Base-by-base conservation (phyloP, 2,888 invertebrate species). In the Nomada hirtipes region DNA sequence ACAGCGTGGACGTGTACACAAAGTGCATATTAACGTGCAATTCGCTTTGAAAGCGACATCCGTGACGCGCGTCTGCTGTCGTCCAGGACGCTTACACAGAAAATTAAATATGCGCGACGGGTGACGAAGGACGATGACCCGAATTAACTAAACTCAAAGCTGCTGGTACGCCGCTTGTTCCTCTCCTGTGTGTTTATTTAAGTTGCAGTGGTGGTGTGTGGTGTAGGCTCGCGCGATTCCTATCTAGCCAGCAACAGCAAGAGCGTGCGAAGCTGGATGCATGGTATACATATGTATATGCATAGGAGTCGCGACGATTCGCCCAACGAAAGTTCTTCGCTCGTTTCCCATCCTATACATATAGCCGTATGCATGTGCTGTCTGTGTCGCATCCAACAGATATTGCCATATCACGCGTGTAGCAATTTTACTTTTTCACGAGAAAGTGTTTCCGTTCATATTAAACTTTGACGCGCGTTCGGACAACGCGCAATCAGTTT, bases 121-220 rank as follows among this genome's bases (percentile, higher is more conserved):
- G 83, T 76, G 84, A 78, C 82, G 84, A 86, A 88, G 90, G 90
- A 86, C 90, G 88, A 87, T 90, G 90, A 91, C 90, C 90, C 88
- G 88, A 89, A 90, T 90, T 90, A 89, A 86, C 87, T 89, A 87
- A 85, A 88, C 86, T 85, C 82, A 82, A 85, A 82, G 86, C 86
- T 76, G 78, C 71, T 72, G 84, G 75, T 79, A 76, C 76, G 60
- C 72, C 72, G 69, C 57, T 78, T 75, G 75, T 70, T 75, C 79
- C 83, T 72, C 82, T 76, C 84, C 72, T 81, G n/a, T 52, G 71
- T 86, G 79, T 88, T 87, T 87, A 85, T 87, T 86, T 87, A 86
- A 88, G 84, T 84, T 84, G 82, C 88, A 86, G 79, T 80, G 79
- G 36, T 36, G 36, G 36, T 36, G 36, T 36, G 36, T 36, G 36